Base-by-base conservation (phyloP, 1,140 invertebrate genomes). In the Diachasma alloeum region DNA sequence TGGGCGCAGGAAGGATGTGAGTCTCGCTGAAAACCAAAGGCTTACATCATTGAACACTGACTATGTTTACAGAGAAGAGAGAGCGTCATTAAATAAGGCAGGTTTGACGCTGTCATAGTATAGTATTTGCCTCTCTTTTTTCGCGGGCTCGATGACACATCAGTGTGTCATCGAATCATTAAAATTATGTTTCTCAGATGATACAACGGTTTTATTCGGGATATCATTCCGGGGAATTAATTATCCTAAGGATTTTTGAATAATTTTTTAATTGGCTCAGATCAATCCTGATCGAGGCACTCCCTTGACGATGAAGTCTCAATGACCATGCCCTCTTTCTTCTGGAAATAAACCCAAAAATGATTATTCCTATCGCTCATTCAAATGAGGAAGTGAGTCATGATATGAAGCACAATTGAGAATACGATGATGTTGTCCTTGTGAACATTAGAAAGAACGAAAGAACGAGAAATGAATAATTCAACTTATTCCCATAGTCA, bases 381-480 rank as follows among this genome's bases (percentile, higher is more conserved):
- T 42, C 39, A 11, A 42, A 9, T 37, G 36, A 37, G 36, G 36
- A 37, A 37, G 9, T 42, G 39, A 42, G 39, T 42, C 39, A 42
- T 13, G 9, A 42, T 42, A 4, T 11, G 9, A 11, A 1, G 39
- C 39, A 42, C 13, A 13, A 4, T 42, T 53, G 17, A 3, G n/a
- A 53, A 15, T 42, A 42, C 9, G 17, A 5, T n/a, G 4, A 53
- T 53, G n/a, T 53, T 19, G 48, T 53, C 4, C 48, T 19, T 53
- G 48, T 42, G 10, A 42, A 11, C 39, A 42, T 42, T 13, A 42
- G 39, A 42, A 78, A 81, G 56, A 63, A 70, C 19, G 76, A 78
- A 75, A 80, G 72, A 56, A 83, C 37, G 8, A 66, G 70, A 22
- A 59, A 63, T 11, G 31, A 17, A 39, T 71, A 42, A 72, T 74